phyloP scores from a whole-genome alignment of 2,797 vertebrate genomes.

The Malurus splendens region DNA sequence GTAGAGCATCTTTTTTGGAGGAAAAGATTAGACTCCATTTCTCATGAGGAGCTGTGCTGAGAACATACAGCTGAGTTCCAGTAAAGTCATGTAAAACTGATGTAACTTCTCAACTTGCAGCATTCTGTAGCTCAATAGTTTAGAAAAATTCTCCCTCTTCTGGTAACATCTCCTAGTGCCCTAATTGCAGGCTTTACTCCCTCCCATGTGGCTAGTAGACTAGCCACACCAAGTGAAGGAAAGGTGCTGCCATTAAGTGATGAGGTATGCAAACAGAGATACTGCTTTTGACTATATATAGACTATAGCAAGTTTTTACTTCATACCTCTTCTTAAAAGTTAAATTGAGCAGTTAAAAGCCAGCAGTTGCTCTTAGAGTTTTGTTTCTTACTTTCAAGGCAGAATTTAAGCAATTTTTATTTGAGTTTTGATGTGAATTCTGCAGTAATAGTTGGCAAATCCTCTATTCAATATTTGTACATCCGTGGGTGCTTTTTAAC shows the following conservation, averaged over 20 bases:
- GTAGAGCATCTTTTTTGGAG: background rate
- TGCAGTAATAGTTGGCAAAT: background rate
- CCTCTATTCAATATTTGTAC: background rate
- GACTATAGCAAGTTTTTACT: background rate
- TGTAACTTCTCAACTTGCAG: background rate
- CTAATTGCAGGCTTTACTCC: background rate
- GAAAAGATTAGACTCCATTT: background rate
- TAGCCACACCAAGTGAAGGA: background rate
- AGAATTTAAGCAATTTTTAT: background rate
- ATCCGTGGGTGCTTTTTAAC: background rate
- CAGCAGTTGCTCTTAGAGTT: background rate
- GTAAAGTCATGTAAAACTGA: background rate
- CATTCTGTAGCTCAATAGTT: background rate
- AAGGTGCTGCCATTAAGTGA: background rate
- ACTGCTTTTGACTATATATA: background rate
- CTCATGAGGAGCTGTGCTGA: background rate
- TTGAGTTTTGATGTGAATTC: background rate
- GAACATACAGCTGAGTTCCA: background rate
- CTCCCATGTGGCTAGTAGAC: background rate
- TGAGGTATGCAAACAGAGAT: background rate
- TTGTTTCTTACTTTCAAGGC: background rate
- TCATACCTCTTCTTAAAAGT: background rate
- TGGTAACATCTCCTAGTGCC: background rate
- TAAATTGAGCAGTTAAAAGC: background rate
- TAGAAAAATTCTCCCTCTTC: background rate